A percentile compares a stretch with the other conserved stretches of the same genome.
These are phyloP conservation scores for Suricata suricatta DNA, from an alignment of 2,113 vertebrate genomes.

Conservation along the genomic window DNA sequence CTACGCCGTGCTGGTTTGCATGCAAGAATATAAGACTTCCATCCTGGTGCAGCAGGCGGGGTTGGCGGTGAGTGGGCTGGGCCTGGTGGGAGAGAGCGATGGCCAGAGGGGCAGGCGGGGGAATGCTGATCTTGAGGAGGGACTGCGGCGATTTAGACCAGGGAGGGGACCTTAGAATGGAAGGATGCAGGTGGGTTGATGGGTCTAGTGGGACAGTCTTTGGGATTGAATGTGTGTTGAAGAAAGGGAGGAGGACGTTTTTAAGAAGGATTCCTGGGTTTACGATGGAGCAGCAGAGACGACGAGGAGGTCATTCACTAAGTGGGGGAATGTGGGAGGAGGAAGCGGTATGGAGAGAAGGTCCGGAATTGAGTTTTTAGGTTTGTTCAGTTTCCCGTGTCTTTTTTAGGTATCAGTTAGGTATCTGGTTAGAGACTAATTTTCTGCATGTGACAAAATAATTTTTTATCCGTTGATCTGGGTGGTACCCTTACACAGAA, in stretches of 20 bases:
- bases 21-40: conserved; percentile 89
- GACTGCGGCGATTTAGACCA: background rate
- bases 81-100: accelerated
- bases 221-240: background rate
- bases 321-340: background rate
- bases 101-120: background rate
- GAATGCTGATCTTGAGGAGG: background rate
- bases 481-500: background rate
- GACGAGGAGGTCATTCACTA: background rate
- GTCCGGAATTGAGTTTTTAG: background rate
- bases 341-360: background rate
- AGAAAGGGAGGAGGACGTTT: background rate
- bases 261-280: background rate
- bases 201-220: background rate
- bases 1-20: conserved; percentile 91
- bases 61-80: conserved; percentile 88
- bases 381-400: background rate
- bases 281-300: background rate
- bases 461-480: background rate
- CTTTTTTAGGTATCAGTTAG: background rate
- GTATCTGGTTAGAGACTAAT: background rate
- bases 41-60: conserved; percentile 91
- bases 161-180: background rate
- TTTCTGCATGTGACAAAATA: background rate
- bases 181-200: background rate